These are phyloP conservation scores for Maniola hyperantus DNA, from an alignment of 2,888 invertebrate genomes.

Conservation along the genomic window DNA sequence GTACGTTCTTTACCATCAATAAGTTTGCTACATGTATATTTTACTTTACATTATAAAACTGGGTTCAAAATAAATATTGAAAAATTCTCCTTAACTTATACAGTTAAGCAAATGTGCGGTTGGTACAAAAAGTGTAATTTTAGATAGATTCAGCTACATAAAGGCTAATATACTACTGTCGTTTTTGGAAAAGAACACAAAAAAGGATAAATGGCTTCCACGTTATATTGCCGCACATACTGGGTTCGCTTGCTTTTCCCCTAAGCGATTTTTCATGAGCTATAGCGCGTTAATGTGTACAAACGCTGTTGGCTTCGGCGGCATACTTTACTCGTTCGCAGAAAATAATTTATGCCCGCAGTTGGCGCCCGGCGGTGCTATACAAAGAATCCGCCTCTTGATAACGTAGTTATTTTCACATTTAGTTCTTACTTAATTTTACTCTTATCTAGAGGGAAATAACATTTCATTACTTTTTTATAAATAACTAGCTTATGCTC, in stretches of 20 bases:
- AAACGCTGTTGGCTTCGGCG: constrained; percentile 71
- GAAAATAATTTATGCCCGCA: constrained; percentile 77
- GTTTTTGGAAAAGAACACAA: constrained; percentile 34
- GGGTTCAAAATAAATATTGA: neutral
- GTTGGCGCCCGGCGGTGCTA: constrained; percentile 48
- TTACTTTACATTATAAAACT: no score
- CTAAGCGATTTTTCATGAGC: constrained; percentile 82
- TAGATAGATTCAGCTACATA: constrained; percentile 26
- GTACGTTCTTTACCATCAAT: no score
- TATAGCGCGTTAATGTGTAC: constrained; percentile 78
- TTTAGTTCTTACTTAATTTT: constrained; percentile 16
- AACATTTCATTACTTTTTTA: neutral
- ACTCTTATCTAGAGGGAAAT: constrained; percentile 31
- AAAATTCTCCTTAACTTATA: neutral
- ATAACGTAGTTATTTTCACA: constrained; percentile 19
- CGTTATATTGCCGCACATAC: constrained; percentile 54
- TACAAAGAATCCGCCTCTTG: constrained; percentile 63
- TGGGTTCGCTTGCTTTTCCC: constrained; percentile 58
- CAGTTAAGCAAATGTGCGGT: neutral
- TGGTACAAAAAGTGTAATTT: constrained; percentile 12
- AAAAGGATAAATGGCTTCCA: constrained; percentile 44
- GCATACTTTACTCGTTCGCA: constrained; percentile 75
- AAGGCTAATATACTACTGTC: constrained; percentile 37
- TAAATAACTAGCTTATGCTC: no score
- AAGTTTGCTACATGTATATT: no score